Evolutionary conservation across 1,140 invertebrate genomes (phyloP), one percentile per base, ranked within the genome.

Genomic region (Ephestia elutella): DNA sequence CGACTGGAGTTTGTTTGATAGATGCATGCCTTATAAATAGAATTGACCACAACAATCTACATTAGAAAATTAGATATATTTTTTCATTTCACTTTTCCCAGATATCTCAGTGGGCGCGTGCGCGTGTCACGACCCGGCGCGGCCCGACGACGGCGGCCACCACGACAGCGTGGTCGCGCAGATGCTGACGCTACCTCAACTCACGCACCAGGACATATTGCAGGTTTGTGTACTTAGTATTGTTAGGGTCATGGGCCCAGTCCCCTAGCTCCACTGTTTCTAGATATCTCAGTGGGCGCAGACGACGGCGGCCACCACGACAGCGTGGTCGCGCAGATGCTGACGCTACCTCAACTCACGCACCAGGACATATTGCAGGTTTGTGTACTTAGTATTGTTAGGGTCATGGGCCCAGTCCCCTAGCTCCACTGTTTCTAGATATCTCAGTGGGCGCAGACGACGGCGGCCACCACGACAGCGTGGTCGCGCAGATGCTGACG

Each of bases 401-500:
- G n/a, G n/a, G n/a, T n/a, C n/a, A n/a, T n/a, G n/a, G n/a, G n/a
- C n/a, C n/a, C n/a, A n/a, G n/a, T n/a, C n/a, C n/a, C n/a, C n/a
- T n/a, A n/a, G n/a, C n/a, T 25, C 2, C 21, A 25, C 2, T 25
- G 7, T 25, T 25, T 25, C 7, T 7, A 80, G 79, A 78, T 30
- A 68, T 71, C 11, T 73, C 75, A 21, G 51, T 19, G 32, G 80
- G 83, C n/a, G 70, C 64, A 35, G 59, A 15, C 32, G 28, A 38
- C 56, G 51, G 54, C 54, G 59, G 35, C 30, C 68, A 65, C 18
- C 79, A 77, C 55, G 74, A 69, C 58, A 90, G 91, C 21, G 93
- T 96, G 13, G 90, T 97, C 70, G 93, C 95, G 59, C 93, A 94
- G 75, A 96, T 97, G 95, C 89, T 95, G 13, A 92, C 94, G 65